Evolutionary conservation across 2,888 invertebrate species (phyloP).

Genomic region (Phrixothrix hirtus): DNA sequence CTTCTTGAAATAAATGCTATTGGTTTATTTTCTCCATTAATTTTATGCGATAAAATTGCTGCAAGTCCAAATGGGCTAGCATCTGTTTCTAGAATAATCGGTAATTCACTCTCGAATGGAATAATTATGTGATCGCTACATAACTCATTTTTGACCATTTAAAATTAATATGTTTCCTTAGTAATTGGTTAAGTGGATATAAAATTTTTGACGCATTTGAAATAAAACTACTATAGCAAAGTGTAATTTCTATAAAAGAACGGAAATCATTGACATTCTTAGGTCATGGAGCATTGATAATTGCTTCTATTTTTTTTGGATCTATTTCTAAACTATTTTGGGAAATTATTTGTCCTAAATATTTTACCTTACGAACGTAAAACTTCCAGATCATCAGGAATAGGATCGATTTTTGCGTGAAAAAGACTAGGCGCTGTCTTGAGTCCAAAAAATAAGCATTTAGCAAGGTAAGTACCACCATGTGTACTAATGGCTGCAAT

Average conservation of each 20-base stretch:
- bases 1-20: no score
- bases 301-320: no score
- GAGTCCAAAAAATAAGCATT: no score
- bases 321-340: neutral
- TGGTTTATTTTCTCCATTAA: constrained; percentile 40
- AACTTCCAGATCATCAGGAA: no score
- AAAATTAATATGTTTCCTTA: constrained; percentile 1
- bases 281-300: neutral
- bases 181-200: constrained; percentile 1
- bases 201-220: neutral
- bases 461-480: no score
- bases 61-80: no score
- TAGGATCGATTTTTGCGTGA: no score
- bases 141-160: neutral
- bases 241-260: constrained; percentile 22
- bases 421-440: no score
- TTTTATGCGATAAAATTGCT: constrained; percentile 38
- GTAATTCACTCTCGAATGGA: constrained; percentile 18
- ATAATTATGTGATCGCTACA: neutral
- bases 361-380: no score
- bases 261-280: constrained; percentile 1
- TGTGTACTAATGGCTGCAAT: no score
- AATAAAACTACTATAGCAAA: no score
- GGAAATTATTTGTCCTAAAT: no score
- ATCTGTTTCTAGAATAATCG: constrained; percentile 41